phyloP scores from a whole-genome alignment of 1,140 invertebrate species.

The Brachionus plicatilis region DNA sequence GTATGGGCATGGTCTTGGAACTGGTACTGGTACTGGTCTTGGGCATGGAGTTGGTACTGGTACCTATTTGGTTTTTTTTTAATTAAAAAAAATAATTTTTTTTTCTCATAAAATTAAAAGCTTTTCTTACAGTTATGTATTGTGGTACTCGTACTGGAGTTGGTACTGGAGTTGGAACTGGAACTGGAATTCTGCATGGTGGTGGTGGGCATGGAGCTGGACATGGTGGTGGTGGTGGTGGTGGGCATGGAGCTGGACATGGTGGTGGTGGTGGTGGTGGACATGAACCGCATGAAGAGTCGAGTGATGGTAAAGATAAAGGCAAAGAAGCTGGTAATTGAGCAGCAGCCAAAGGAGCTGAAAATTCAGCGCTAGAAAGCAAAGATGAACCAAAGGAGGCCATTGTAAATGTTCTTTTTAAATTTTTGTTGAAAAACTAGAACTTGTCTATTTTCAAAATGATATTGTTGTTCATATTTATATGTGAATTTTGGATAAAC shows the following conservation, averaged over 20 bases:
- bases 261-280: background rate
- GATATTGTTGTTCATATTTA: background rate
- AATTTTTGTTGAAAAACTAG: background rate
- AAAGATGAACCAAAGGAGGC: background rate
- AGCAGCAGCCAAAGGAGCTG: background rate
- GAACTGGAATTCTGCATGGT: background rate
- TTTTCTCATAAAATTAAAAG: no score
- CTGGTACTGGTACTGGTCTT: background rate
- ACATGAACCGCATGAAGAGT: background rate
- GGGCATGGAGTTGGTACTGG: background rate
- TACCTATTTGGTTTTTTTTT: no score
- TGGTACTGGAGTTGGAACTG: background rate
- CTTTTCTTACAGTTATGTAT: no score
- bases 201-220: background rate
- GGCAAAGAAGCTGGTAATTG: no score
- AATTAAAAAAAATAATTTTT: no score
- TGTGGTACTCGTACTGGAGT: background rate
- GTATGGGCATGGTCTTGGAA: background rate
- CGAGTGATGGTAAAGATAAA: background rate
- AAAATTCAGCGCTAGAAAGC: background rate
- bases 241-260: background rate
- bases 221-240: background rate
- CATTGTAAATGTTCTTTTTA: background rate
- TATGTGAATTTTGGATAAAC: background rate
- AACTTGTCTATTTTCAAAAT: background rate